Evolutionary conservation across 2,113 vertebrate species (phyloP).

Genomic region (Catagonus wagneri): DNA sequence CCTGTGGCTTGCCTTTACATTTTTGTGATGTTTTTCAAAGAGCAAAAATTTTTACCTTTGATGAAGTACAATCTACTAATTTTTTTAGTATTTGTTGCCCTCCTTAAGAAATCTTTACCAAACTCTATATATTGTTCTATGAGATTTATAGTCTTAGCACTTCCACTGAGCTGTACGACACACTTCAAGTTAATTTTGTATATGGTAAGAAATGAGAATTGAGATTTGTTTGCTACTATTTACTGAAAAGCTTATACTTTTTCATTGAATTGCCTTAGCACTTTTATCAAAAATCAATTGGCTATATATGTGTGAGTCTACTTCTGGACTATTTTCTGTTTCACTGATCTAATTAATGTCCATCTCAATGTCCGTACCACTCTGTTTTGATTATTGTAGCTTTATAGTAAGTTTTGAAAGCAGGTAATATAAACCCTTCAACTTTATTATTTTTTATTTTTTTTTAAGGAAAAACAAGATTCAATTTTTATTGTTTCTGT

Average conservation of each 20-base stretch:
- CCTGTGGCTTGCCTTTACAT: background rate
- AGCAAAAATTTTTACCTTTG: constrained; percentile 24
- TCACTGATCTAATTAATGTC: background rate
- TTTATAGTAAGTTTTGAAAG: background rate
- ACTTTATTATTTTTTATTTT: background rate
- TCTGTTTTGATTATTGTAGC: background rate
- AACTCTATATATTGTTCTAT: background rate
- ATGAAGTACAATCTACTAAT: background rate
- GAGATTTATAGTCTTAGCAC: background rate
- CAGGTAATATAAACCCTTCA: background rate
- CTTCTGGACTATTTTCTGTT: background rate
- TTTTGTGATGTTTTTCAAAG: background rate
- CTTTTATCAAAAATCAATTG: background rate
- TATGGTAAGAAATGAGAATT: background rate
- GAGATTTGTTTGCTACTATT: background rate
- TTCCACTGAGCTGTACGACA: background rate
- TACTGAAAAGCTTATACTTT: background rate
- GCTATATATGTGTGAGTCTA: background rate
- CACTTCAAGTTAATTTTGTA: background rate
- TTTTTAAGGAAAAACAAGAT: too few species aligned
- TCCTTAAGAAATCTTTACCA: constrained; percentile 34
- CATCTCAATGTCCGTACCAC: background rate
- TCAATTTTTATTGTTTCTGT: too few species aligned
- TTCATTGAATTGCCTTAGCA: background rate
- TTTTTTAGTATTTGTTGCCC: background rate